Percentiles rank a stretch among this genome's conserved stretches.
Conservation (phyloP, 2,113 vertebrate genomes). For the Isurus oxyrinchus region DNA sequence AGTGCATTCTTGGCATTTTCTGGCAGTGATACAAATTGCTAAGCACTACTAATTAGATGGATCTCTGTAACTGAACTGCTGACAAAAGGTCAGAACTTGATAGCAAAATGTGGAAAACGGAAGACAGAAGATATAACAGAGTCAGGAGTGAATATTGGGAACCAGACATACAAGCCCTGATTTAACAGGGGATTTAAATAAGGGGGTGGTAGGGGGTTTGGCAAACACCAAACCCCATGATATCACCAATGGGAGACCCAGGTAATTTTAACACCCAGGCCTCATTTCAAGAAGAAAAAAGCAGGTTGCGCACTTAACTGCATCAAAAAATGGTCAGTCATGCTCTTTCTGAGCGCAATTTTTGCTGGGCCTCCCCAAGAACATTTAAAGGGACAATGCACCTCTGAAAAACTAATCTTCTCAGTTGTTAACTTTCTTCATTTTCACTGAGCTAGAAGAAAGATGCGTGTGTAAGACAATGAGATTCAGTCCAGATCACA, state of each 20-base stretch:
- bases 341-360: background rate
- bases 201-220: background rate
- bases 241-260: background rate
- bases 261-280: background rate
- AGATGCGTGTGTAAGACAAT: background rate
- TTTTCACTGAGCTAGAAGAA: background rate
- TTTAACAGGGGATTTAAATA: background rate
- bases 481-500: background rate
- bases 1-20: conserved; percentile 46
- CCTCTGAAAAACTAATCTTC: background rate
- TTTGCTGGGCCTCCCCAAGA: background rate
- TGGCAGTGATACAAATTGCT: conserved; percentile 37
- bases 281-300: background rate
- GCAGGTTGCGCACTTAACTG: background rate
- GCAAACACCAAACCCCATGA: background rate
- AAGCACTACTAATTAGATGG: conserved; percentile 35
- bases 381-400: background rate
- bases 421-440: background rate
- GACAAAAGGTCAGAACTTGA: conserved; percentile 37
- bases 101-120: background rate
- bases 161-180: background rate
- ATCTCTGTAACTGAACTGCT: conserved; percentile 8
- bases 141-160: background rate
- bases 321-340: background rate
- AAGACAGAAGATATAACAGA: background rate